Evolutionary conservation across 30 jellyfish, hydroid and myxozoan genomes (phyloP), one percentile per base, ranked within the genome.

Genomic region (Phacellophora camtschatica): DNA sequence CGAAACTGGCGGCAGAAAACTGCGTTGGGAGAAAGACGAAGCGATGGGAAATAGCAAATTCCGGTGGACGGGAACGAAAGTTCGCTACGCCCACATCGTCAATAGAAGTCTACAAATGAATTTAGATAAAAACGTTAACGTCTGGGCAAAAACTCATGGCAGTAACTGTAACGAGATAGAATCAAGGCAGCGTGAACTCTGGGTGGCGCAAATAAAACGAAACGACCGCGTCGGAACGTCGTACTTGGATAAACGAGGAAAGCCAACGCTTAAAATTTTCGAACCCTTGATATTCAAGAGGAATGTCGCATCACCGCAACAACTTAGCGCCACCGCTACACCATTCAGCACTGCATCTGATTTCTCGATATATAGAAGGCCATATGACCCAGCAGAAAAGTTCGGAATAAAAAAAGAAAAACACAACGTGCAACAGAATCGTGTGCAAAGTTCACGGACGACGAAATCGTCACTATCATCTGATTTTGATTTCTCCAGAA

Each of bases 11-110:
- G 87, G 87, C 23, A 70, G 74, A 71, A 34, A 95, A 59, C 83
- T 88, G 36, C 90, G 97, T n/a, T 88, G 97, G 97, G 89, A 75
- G 48, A 88, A 76, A 51, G 92, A 88, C 28, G 97, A 81, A 74
- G 97, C 95, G 41, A 75, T 75, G 88, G 97, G 97, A 7, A 88
- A 88, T 80, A 88, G 97, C 76, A 81, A 81, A 59, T 88, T 80
- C 32, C 91, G 91, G 46, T 75, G 95, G 90, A 88, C 97, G 2
- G 95, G 86, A 42, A 68, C 84, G 36, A 88, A 81, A 41, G 97
- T 81, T 13, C 95, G 97, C n/a, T 81, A 72, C 73, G 91, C 97
- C 27, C 97, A 88, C 31, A 84, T 88, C 77, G 90, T 74, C 30
- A 88, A 88, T 46, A 83, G 97, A 43, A 81, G 62, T 18, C 77